phyloP scores from a whole-genome alignment of 2,888 invertebrate genomes.

The Eumacrocentrus americanus region DNA sequence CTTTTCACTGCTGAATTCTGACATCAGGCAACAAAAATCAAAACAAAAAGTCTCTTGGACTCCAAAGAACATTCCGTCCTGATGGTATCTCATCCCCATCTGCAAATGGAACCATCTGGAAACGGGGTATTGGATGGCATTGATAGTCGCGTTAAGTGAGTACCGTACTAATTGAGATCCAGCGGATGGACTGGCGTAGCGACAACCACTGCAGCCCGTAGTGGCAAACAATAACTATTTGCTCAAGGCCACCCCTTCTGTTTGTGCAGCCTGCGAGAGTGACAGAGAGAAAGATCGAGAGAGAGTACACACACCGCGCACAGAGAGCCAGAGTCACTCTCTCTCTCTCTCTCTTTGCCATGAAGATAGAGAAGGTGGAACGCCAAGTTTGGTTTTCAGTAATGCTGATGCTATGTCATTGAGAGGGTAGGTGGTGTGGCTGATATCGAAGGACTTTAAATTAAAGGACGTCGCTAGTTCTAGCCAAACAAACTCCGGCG shows the following conservation, averaged over 20 bases:
- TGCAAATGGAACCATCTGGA: no score
- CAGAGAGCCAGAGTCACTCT: no score
- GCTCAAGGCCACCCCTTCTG: conserved; percentile 57
- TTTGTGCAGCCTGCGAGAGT: conserved; percentile 52
- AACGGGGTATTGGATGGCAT: conserved; percentile 40
- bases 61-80: no score
- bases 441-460: conserved; percentile 54
- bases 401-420: neutral
- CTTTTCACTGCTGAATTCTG: no score
- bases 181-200: conserved; percentile 32
- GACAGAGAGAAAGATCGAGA: neutral
- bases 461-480: conserved; percentile 57
- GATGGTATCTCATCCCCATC: no score
- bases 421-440: conserved; percentile 25
- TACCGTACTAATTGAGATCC: conserved; percentile 52
- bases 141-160: conserved; percentile 50
- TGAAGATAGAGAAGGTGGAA: no score
- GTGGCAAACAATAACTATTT: conserved; percentile 58
- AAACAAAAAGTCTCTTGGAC: no score
- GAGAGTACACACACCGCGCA: conserved; percentile 3
- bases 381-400: conserved; percentile 2
- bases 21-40: no score
- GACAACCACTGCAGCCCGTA: conserved; percentile 28
- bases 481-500: conserved; percentile 54
- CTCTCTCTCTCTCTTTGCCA: no score